Percentiles rank a stretch among this genome's conserved stretches.
Evolutionary conservation across 1,140 invertebrate species (phyloP).

Genomic region (Leptonema lineaticorne): DNA sequence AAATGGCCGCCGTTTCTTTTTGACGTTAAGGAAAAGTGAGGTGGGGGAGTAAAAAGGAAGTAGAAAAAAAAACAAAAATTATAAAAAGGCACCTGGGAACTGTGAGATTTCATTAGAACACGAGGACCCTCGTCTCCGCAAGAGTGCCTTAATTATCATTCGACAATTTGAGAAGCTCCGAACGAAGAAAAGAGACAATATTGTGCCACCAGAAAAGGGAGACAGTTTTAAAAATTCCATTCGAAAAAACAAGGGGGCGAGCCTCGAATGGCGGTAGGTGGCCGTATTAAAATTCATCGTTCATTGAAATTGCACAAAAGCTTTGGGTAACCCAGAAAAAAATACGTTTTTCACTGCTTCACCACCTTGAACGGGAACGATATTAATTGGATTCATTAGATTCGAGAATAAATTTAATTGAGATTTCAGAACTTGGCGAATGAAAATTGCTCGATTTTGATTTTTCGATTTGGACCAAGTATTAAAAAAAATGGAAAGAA

Average conservation of each 20-base stretch:
- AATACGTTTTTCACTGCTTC: conserved; percentile 25
- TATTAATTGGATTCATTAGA: conserved; percentile 37
- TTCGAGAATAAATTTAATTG: conserved; percentile 33
- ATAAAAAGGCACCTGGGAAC: conserved; percentile 24
- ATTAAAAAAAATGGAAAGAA: too few relatives aligned
- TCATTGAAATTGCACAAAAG: background rate
- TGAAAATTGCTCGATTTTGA: too few relatives aligned
- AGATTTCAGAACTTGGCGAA: background rate
- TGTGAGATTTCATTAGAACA: conserved; percentile 21
- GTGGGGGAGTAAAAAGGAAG: too few relatives aligned
- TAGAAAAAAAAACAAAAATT: too few relatives aligned
- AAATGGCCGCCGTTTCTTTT: conserved; percentile 1
- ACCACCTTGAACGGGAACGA: conserved; percentile 27
- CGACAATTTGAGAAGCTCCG: conserved; percentile 16
- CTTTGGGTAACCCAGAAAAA: background rate
- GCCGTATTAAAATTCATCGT: conserved; percentile 29
- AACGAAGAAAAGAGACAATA: conserved; percentile 14
- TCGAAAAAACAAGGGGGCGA: background rate
- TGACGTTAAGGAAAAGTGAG: conserved; percentile 9
- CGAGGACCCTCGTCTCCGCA: conserved; percentile 3
- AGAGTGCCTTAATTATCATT: conserved; percentile 29
- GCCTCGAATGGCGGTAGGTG: background rate
- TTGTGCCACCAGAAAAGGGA: background rate
- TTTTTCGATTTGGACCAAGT: too few relatives aligned
- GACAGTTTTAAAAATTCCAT: background rate